A percentile compares a stretch with the other conserved stretches of the same genome.
These are phyloP conservation scores for Strigamia crassipes DNA, from an alignment of 2,888 invertebrate genomes.

Conservation along the genomic window DNA sequence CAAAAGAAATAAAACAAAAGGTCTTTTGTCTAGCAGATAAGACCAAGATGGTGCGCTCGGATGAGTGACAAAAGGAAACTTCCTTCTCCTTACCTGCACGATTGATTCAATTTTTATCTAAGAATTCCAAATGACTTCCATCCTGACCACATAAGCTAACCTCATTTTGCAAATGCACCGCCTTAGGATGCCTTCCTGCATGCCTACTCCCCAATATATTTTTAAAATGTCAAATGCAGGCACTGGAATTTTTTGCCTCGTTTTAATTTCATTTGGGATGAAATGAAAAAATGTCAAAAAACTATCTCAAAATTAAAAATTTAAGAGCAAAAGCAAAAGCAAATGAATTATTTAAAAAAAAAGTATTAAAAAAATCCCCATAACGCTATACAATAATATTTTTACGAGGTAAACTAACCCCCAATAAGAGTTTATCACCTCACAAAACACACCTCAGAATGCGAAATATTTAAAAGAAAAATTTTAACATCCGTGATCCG, in stretches of 20 bases:
- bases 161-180: constrained; percentile 14
- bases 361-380: background rate
- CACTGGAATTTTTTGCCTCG: background rate
- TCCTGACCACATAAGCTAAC: constrained; percentile 4
- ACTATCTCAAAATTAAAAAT: too few species aligned
- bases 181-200: background rate
- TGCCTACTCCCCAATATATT: background rate
- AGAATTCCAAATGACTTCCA: constrained; percentile 7
- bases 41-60: background rate
- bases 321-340: too few species aligned
- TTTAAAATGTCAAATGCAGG: background rate
- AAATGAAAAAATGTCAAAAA: too few species aligned
- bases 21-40: background rate
- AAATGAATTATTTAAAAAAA: background rate
- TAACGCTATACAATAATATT: background rate
- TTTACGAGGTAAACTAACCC: background rate
- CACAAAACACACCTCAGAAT: background rate
- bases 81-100: background rate
- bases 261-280: too few species aligned
- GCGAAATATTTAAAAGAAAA: background rate
- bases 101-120: constrained; percentile 28
- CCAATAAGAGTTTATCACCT: background rate
- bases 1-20: background rate
- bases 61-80: background rate
- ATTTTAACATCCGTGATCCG: too few species aligned